Base-by-base conservation (phyloP, 1,140 invertebrate genomes). In the Drosophila tropicalis region DNA sequence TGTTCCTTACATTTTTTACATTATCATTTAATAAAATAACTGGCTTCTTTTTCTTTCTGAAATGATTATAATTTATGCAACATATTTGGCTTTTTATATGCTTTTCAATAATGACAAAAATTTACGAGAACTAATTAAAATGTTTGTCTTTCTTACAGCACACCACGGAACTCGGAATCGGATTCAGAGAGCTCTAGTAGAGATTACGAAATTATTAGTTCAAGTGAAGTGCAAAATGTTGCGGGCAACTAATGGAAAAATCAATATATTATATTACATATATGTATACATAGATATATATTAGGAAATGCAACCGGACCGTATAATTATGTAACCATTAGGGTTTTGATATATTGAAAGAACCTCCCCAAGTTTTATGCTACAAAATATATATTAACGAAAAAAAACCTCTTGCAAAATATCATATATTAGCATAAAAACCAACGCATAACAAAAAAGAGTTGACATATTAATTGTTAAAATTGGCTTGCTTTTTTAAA, bases 141-240 rank as follows among this genome's bases (percentile, higher is more conserved):
- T 61, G 60, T 9, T 34, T 12, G 13, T 70, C 3, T 58, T 58
- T n/a, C 90, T 29, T 91, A 17, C 77, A 91, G 90, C 55, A 86
- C 85, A 19, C 77, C 76, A 55, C 86, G 80, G 39, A 74, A 75
- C 22, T 91, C 90, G 40, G 90, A 90, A 72, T 91, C 90, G 6
- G 90, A 91, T 57, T 91, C 90, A 64, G 90, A 91, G 66, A 82
- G 81, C 78, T 90, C 89, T 10, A 91, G 90, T 75, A 91, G 90
- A 87, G 90, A 91, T 76, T 91, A 91, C 58, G 90, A 91, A 68
- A 90, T 91, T 73, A 91, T 91, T 66, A 91, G 83, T 87, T 87
- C 90, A 69, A 91, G 86, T 82, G 90, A 91, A 81, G 90, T 91
- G 71, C 90, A 91, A 75, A 91, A 91, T 67, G 90, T 91, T 74